Evolutionary conservation across 2,797 vertebrate species (phyloP), one percentile per base, ranked within the genome.

Genomic region (Buceros bicornis): DNA sequence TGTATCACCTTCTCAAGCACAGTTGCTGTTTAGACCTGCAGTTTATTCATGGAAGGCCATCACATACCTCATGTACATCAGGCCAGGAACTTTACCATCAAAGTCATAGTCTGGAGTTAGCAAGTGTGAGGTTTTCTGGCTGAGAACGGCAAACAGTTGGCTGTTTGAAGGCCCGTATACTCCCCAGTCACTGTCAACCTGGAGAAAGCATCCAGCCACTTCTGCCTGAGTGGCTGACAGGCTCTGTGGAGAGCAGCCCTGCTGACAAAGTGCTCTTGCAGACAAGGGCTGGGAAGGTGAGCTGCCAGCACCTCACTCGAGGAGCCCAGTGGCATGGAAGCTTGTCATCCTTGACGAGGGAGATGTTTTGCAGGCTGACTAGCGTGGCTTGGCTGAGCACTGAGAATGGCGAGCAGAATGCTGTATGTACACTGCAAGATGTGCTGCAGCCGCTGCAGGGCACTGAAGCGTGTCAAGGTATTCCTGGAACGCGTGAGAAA

Each of bases 101-200:
- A 43, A 57, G 37, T 45, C 24, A 8, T 37, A 77, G 60, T 40
- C 56, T 62, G 67, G 11, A 85, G 7, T 47, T 45, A 61, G 31
- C 25, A 45, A 85, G 22, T 3, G 16, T 56, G 66, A 87, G 33
- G 19, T 57, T 57, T 87, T 53, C 37, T 71, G 66, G 6, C 54
- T 66, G 54, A 31, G 29, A 3, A 25, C 51, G 47, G 48, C 26
- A 31, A 82, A 71, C 10, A 31, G 33, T 2, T 73, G 70, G 31
- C n/a, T 0, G 0, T 57, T 35, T 42, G 60, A 51, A 51, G 2
- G 17, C 31, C 29, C n/a, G 7, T 5, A 2, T 8, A 8, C 15
- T 65, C 19, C 16, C 48, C 26, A 8, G 16, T 29, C 77, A 29
- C 69, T 89, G 33, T 10, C 25, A 69, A 18, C 45, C n/a, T 20